Base-by-base conservation (phyloP, 2,888 invertebrate species). In the Ochlodes sylvanus region DNA sequence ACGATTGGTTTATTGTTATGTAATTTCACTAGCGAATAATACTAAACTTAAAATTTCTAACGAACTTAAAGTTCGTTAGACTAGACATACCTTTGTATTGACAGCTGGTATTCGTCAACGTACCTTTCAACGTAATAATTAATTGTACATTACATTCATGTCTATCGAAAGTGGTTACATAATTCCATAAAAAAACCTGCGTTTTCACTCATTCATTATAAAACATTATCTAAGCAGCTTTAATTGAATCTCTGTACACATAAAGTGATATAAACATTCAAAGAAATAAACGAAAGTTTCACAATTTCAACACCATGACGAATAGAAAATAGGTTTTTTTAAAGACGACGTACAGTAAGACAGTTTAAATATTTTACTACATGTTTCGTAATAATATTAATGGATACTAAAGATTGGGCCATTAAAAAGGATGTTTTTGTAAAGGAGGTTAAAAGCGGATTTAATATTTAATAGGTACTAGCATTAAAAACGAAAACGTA, bases 351-450 rank as follows among this genome's bases (percentile, higher is more conserved):
- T 54, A 54, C 15, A 44, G 27, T 4, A 27, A 44, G 34, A 57
- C 5, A 17, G 12, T 19, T 47, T 7, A 50, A 9, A 15, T 56
- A 56, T 64, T 56, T 70, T 27, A 68, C 60, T 47, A 55, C 27
- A 27, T 27, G 27, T 70, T 65, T 63, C 54, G 67, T 60, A 70
- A 67, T 60, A 58, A 57, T 38, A 66, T 57, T 54, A 38, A 69
- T 62, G 65, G 66, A 55, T 47, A 54, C 58, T 61, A 21, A 57
- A 50, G 0, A 7, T 54, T n/a, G 60, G 50, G 38, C 65, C 32
- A 41, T 41, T 47, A 57, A 66, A 58, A 21, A 17, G 1, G 44
- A 7, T 2, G 38, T 15, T 27, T 27, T 27, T 44, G 44, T 47
- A 47, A 9, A 15, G 15, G 44, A 47, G 15, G n/a, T 47, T 47